Evolutionary conservation across 2,888 invertebrate genomes (phyloP).

Genomic region (Cactoblastis cactorum): DNA sequence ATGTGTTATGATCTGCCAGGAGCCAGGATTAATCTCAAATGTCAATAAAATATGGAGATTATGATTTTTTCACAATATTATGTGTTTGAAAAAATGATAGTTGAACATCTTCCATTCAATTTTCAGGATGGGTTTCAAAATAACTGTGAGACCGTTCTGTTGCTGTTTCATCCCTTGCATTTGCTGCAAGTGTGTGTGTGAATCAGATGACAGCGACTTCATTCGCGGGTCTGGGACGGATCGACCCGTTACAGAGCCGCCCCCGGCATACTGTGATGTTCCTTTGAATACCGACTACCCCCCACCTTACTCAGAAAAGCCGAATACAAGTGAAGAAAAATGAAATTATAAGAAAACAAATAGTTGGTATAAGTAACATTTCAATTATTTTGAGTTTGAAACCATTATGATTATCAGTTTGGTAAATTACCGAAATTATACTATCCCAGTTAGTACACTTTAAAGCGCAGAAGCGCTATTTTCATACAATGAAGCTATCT

Average conservation of each 20-base stretch:
- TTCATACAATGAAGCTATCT: too few relatives aligned
- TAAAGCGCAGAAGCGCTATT: too few relatives aligned
- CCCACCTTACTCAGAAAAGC: slow-evolving; percentile 20
- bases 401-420: too few relatives aligned
- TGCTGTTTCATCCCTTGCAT: slow-evolving; percentile 24
- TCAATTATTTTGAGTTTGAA: too few relatives aligned
- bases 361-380: too few relatives aligned
- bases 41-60: too few relatives aligned
- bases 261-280: slow-evolving; percentile 16
- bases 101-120: not conserved
- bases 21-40: too few relatives aligned
- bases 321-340: slow-evolving; percentile 17
- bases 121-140: slow-evolving; percentile 23
- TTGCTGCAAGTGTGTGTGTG: slow-evolving; percentile 22
- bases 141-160: slow-evolving; percentile 24
- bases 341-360: not conserved
- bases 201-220: slow-evolving; percentile 1
- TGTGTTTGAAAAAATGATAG: too few relatives aligned
- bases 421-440: too few relatives aligned
- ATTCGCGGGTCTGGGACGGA: not conserved
- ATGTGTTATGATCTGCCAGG: too few relatives aligned
- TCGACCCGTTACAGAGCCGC: slow-evolving; percentile 6
- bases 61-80: too few relatives aligned
- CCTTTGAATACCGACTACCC: slow-evolving; percentile 13
- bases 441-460: too few relatives aligned